Base-by-base conservation (phyloP, 2,888 invertebrate genomes). In the Rhagium mordax region DNA sequence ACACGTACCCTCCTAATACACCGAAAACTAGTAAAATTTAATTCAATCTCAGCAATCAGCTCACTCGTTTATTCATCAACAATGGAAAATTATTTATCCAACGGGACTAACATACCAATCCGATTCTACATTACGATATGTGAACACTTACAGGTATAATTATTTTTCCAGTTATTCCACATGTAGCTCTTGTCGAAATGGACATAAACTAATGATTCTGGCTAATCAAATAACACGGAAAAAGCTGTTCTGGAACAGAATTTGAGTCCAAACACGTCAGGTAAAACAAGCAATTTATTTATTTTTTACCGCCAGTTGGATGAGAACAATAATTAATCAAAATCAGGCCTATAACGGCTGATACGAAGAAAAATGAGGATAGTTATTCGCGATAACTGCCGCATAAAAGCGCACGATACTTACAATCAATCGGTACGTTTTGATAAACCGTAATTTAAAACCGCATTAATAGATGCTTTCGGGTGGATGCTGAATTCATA, bases 141-240 rank as follows among this genome's bases (percentile, higher is more conserved):
- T 16, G 18, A 16, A 59, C 59, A 33, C 33, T 33, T 59, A 29
- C 16, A 33, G 59, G 24, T 29, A 59, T 59, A 59, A 29, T 33
- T 59, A 59, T 33, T 59, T 41, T 10, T 61, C 20, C 21, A 15
- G 64, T 29, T 29, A 27, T 64, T 24, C 49, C 24, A 29, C 29
- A 64, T 62, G 49, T 51, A 49, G 51, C 27, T 16, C 64, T 21
- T 24, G 64, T 64, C 16, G 64, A 51, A 64, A 13, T 10, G 13
- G 64, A 49, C 51, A 49, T n/a, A 64, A 62, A 64, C 51, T 48
- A 64, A 62, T 48, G 64, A 64, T 64, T 51, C 64, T 15, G 27
- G 51, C 49, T 29, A 24, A 49, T 51, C 64, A 64, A 49, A 27
- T 18, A 15, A 27, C 24, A 48, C 15, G 15, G 15, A 49, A 49